These are phyloP conservation scores for Trichogramma pretiosum DNA, from an alignment of 1,140 invertebrate genomes.

Conservation along the genomic window DNA sequence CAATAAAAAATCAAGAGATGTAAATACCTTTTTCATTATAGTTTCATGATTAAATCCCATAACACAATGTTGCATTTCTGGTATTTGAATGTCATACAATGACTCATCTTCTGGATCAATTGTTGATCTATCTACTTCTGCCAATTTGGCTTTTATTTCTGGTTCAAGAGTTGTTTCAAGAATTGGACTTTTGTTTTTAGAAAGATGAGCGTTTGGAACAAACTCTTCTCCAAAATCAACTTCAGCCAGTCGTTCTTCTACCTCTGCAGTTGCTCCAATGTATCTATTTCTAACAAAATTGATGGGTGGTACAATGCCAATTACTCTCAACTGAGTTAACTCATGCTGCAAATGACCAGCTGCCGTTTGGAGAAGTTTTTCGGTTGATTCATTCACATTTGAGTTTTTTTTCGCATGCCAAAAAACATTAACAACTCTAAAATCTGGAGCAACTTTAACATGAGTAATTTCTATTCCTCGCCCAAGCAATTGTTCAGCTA, in stretches of 20 bases:
- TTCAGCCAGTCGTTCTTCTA: conserved; percentile 49
- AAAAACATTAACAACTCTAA: conserved; percentile 56
- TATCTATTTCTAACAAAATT: conserved; percentile 60
- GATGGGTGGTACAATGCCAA: conserved; percentile 63
- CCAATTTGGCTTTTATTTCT: conserved; percentile 41
- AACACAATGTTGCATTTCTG: conserved; percentile 59
- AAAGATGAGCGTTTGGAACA: neutral
- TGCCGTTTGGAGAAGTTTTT: conserved; percentile 46
- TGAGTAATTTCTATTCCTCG: conserved; percentile 59
- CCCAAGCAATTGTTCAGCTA: conserved; percentile 50
- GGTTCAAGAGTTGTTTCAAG: conserved; percentile 41
- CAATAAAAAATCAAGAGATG: conserved; percentile 7
- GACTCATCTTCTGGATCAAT: conserved; percentile 20
- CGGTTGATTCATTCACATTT: conserved; percentile 23
- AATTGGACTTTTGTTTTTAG: conserved; percentile 28
- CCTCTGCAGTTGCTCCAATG: conserved; percentile 41
- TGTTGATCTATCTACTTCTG: conserved; percentile 19
- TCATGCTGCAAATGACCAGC: conserved; percentile 56
- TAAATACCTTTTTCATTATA: conserved; percentile 49
- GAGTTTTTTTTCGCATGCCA: conserved; percentile 53
- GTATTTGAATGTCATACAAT: conserved; percentile 33
- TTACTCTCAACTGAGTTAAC: conserved; percentile 56
- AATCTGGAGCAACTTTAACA: conserved; percentile 57
- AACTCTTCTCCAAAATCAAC: conserved; percentile 57
- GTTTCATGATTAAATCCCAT: conserved; percentile 57